Evolutionary conservation across 2,888 invertebrate species (phyloP).

Genomic region (Epirrhoe alternata): DNA sequence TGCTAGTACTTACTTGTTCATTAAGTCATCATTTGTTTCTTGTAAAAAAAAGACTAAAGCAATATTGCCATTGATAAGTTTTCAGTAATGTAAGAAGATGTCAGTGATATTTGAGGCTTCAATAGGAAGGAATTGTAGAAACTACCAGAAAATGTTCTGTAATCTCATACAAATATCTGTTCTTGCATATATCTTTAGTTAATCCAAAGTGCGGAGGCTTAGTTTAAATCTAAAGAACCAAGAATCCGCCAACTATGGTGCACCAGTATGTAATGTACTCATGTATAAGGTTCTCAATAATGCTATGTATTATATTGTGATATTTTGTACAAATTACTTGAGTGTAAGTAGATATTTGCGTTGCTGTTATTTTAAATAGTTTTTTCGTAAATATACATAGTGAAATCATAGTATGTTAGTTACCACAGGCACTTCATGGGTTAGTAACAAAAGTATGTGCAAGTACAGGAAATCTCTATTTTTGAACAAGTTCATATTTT

Average conservation of each 20-base stretch:
- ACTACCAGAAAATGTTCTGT: slow-evolving; percentile 28
- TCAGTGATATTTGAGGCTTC: slow-evolving; percentile 59
- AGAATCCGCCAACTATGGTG: slow-evolving; percentile 13
- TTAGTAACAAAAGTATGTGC: slow-evolving; percentile 70
- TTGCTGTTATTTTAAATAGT: slow-evolving; percentile 55
- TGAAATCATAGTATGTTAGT: slow-evolving; percentile 34
- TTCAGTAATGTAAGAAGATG: slow-evolving; percentile 67
- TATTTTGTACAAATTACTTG: slow-evolving; percentile 81
- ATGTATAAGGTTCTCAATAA: slow-evolving; percentile 56
- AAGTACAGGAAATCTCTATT: slow-evolving; percentile 72
- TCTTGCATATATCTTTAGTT: slow-evolving; percentile 74
- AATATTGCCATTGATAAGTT: slow-evolving; percentile 66
- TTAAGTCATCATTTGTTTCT: slow-evolving; percentile 60
- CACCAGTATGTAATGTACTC: slow-evolving; percentile 32
- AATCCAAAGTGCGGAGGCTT: slow-evolving; percentile 18
- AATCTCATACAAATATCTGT: slow-evolving; percentile 58
- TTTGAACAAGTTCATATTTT: slow-evolving; percentile 72
- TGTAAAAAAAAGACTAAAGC: slow-evolving; percentile 54
- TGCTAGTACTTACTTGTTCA: slow-evolving; percentile 82
- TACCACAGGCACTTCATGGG: slow-evolving; percentile 44
- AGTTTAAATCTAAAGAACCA: slow-evolving; percentile 17
- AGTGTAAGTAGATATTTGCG: slow-evolving; percentile 65
- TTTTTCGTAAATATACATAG: slow-evolving; percentile 41
- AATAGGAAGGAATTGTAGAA: slow-evolving; percentile 33
- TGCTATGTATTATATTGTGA: slow-evolving; percentile 74